Evolutionary conservation across 2,888 invertebrate species (phyloP).

Genomic region (Sacculina carcini): DNA sequence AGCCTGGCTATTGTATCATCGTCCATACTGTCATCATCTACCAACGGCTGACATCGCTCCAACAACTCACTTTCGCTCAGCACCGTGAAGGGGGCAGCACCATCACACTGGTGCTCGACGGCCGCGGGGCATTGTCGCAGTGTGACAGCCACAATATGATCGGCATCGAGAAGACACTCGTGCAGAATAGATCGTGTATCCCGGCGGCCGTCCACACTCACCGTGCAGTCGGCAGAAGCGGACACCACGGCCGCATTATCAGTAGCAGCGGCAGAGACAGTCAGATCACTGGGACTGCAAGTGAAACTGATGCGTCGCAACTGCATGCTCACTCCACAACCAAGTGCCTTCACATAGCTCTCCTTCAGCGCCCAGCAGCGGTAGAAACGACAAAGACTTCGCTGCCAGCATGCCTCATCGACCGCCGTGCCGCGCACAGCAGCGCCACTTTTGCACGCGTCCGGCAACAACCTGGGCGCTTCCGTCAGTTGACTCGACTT

Average conservation of each 20-base stretch:
- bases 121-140: constrained; percentile 15
- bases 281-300: constrained; percentile 25
- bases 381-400: constrained; percentile 54
- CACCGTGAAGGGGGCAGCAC: background rate
- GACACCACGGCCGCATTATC: constrained; percentile 21
- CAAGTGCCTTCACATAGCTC: constrained; percentile 72
- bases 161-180: constrained; percentile 45
- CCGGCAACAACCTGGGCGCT: no score
- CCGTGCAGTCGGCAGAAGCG: constrained; percentile 42
- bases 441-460: no score
- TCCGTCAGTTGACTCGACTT: no score
- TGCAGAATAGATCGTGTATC: constrained; percentile 47
- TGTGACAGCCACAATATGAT: constrained; percentile 55
- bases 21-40: no score
- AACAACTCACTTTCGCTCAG: background rate
- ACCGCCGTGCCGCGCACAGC: no score
- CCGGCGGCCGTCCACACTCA: constrained; percentile 32
- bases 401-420: no score
- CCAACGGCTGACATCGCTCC: background rate
- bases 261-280: no score
- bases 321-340: constrained; percentile 53
- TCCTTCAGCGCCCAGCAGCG: constrained; percentile 84
- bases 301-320: constrained; percentile 48
- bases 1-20: no score
- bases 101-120: background rate